Evolutionary conservation across 1,140 invertebrate species (phyloP).

Genomic region (Sesamia nonagrioides): DNA sequence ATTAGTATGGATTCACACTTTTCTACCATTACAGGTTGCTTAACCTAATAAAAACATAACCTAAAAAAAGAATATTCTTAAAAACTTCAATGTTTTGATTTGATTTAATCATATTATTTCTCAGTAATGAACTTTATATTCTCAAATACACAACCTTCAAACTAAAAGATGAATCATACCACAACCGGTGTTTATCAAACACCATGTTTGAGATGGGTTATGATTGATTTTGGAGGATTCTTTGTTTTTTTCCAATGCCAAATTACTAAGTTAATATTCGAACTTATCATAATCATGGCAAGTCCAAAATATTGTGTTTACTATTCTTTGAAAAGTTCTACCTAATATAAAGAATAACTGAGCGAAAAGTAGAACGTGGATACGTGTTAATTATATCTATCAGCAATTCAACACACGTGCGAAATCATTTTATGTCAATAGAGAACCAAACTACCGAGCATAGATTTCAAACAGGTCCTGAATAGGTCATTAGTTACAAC

Average conservation of each 20-base stretch:
- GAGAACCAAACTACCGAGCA: constrained; percentile 47
- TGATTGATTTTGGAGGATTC: constrained; percentile 3
- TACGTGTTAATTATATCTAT: constrained; percentile 54
- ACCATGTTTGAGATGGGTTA: constrained; percentile 3
- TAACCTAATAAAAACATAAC: no score
- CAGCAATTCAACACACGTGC: constrained; percentile 43
- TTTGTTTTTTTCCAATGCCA: constrained; percentile 24
- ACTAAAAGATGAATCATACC: constrained; percentile 22
- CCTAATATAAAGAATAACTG: background rate
- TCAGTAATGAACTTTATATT: background rate
- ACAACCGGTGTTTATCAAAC: constrained; percentile 7
- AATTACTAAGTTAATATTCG: constrained; percentile 22
- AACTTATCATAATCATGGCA: background rate
- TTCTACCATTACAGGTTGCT: no score
- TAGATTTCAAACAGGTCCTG: constrained; percentile 51
- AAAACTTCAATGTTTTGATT: background rate
- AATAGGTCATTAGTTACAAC: constrained; percentile 53
- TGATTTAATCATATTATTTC: background rate
- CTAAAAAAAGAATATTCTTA: background rate
- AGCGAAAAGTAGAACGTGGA: constrained; percentile 51
- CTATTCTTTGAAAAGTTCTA: constrained; percentile 12
- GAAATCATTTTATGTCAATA: constrained; percentile 49
- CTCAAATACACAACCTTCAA: background rate
- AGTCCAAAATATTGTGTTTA: background rate
- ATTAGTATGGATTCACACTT: no score